Percentiles rank a stretch among this genome's conserved stretches.
These are phyloP conservation scores for Oxyura jamaicensis DNA, from an alignment of 2,113 vertebrate genomes.

Conservation along the genomic window DNA sequence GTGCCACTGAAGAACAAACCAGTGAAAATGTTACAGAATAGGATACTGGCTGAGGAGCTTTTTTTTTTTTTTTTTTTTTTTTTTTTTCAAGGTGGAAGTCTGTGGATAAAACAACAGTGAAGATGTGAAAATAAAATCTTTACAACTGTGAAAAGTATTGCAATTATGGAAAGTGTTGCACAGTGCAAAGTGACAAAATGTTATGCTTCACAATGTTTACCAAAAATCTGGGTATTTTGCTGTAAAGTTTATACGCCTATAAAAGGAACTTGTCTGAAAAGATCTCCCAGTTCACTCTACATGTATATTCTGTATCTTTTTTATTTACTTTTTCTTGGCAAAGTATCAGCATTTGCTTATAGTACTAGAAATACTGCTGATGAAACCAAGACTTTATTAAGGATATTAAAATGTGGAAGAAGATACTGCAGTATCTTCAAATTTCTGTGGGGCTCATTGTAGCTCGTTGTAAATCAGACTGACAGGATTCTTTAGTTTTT, in stretches of 20 bases:
- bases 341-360: neutral
- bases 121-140: neutral
- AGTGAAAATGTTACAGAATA: neutral
- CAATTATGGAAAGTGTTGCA: neutral
- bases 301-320: neutral
- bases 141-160: neutral
- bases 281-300: neutral
- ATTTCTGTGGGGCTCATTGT: neutral
- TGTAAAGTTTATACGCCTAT: neutral
- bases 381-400: neutral
- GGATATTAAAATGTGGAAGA: neutral
- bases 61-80: neutral
- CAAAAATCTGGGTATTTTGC: neutral
- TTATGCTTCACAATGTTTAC: neutral
- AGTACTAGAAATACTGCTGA: neutral
- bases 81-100: neutral
- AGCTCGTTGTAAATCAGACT: neutral
- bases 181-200: neutral
- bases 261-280: neutral
- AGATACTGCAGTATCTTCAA: neutral
- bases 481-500: neutral
- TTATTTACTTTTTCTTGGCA: neutral
- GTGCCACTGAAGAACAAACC: neutral
- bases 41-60: neutral
- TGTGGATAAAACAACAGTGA: neutral